Base-by-base conservation (phyloP, 2,113 vertebrate genomes). In the Poeciliopsis prolifica region DNA sequence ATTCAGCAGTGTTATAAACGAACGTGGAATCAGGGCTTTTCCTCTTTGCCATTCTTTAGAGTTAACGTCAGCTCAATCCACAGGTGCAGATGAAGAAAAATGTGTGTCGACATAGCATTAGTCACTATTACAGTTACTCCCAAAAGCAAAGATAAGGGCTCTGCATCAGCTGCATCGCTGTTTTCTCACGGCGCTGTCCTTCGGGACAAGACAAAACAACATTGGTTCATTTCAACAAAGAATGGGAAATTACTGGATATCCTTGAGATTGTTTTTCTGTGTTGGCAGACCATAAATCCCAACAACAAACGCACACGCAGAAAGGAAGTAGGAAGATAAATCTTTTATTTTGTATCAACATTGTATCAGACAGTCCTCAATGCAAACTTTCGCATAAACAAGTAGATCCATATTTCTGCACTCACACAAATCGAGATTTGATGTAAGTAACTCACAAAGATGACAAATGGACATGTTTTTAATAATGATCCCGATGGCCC, bases 191-290 rank as follows among this genome's bases (percentile, higher is more conserved):
- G 24, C 51, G 26, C 70, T 70, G n/a, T 73, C 67, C 44, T 74
- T 62, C 5, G 64, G 64, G 42, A 65, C 1, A 0, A 89, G 85
- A 91, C 79, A 77, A 85, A 83, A 86, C 75, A 90, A 0, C 12
- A 72, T 73, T 31, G 63, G 78, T 65, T 24, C 51, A 37, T 79
- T 75, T 68, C 72, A 58, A 48, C 67, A 84, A 80, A 66, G 74
- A 82, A 74, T 26, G 26, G 69, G 58, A 40, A 64, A 64, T 33
- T 51, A 66, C 9, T 10, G 65, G 29, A 30, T 48, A 82, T 74
- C 86, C 80, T 88, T 87, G 84, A 67, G 68, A 63, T 61, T 73
- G 71, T 79, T 79, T 84, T 48, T 58, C 29, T 65, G 26, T 1
- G 29, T 31, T 26, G 24, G 4, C 15, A 33, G 73, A 62, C 65